Base-by-base conservation (phyloP, 2,888 invertebrate genomes). In the Lymantria dispar region DNA sequence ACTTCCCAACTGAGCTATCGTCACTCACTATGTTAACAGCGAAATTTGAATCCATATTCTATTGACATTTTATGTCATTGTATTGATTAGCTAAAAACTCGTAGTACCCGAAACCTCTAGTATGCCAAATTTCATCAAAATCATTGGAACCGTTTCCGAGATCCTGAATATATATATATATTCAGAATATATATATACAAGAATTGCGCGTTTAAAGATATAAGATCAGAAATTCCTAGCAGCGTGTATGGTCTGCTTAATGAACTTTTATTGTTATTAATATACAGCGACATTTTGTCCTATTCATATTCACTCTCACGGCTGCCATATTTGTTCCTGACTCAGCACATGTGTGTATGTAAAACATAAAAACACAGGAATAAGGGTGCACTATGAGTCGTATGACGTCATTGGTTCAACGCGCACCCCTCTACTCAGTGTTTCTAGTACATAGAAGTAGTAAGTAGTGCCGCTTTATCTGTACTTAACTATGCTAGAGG, bases 321-420 rank as follows among this genome's bases (percentile, higher is more conserved):
- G 55, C 58, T 68, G 72, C 71, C 75, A 75, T 76, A 69, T 76
- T 76, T 65, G 69, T 40, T 43, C 65, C 45, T 64, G 64, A 45
- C 46, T 45, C 66, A 58, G 57, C 70, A 57, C 68, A 22, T 22
- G 63, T 48, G 57, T 48, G 57, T 50, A 68, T 70, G 63, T 72
- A 68, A 49, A 53, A 49, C 43, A 53, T 52, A 49, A 72, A 48
- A 68, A 70, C 64, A 62, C 39, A 50, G 45, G 54, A 54, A 47
- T 51, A 64, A 67, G 78, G 74, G 70, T 67, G 73, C 63, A 68
- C 67, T 70, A 68, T 83, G 80, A 82, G 73, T 60, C 67, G 67
- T 68, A 66, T 83, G 81, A 83, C 83, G 81, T 82, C 85, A 87
- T 85, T 87, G 87, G 86, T 81, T 76, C 80, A 77, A 80, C 83